phyloP scores from a whole-genome alignment of 1,140 invertebrate species.

The Hylaeus anthracinus region DNA sequence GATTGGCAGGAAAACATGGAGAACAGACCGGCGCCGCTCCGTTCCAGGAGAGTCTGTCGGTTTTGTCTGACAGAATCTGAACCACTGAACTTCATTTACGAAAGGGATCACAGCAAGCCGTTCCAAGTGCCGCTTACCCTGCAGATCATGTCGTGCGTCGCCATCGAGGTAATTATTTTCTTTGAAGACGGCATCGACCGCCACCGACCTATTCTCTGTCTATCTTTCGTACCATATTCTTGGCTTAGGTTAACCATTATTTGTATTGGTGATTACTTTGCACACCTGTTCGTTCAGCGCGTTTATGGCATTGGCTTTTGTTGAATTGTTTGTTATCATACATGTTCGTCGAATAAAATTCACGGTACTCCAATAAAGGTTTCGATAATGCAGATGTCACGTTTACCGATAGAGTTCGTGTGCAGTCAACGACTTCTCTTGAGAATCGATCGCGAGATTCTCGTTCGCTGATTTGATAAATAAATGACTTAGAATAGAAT shows the following conservation, averaged over 20 bases:
- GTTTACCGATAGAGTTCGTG: slow-evolving; percentile 2
- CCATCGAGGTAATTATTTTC: slow-evolving; percentile 85
- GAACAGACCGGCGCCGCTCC: slow-evolving; percentile 82
- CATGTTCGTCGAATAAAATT: slow-evolving; percentile 4
- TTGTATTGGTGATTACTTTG: not conserved
- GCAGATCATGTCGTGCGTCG: slow-evolving; percentile 88
- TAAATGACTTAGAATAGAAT: not conserved
- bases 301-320: not conserved
- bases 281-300: not conserved
- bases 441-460: not conserved
- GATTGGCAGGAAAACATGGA: slow-evolving; percentile 78
- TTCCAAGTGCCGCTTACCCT: slow-evolving; percentile 84
- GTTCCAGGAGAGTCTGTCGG: slow-evolving; percentile 85
- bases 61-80: slow-evolving; percentile 85
- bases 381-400: slow-evolving; percentile 18
- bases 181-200: slow-evolving; percentile 8
- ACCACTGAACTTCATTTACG: slow-evolving; percentile 85
- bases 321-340: slow-evolving; percentile 4
- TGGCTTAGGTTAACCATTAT: not conserved
- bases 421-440: not conserved
- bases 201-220: not conserved
- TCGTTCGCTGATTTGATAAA: not conserved
- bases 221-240: slow-evolving; percentile 4
- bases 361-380: slow-evolving; percentile 1
- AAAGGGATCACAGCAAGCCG: slow-evolving; percentile 80